phyloP scores from a whole-genome alignment of 2,113 vertebrate species.

The Entelurus aequoreus region DNA sequence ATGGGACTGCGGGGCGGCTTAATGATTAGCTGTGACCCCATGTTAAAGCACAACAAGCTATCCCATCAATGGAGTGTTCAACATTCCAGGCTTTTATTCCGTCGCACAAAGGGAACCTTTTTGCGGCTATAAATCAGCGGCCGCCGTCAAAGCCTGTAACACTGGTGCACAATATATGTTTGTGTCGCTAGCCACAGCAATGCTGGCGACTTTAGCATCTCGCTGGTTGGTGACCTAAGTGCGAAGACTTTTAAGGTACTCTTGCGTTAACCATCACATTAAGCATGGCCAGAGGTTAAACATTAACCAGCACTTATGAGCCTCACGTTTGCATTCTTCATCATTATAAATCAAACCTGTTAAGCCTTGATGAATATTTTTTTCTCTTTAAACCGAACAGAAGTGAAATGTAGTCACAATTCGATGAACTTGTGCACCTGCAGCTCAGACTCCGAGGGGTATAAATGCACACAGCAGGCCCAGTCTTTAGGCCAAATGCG shows the following conservation, averaged over 20 bases:
- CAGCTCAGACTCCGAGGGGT: conserved; percentile 21
- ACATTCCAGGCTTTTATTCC: conserved; percentile 65
- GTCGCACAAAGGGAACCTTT: conserved; percentile 57
- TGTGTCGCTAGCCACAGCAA: conserved; percentile 16
- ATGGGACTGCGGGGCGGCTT: conserved; percentile 24
- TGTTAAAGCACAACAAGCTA: conserved; percentile 47
- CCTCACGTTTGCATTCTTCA: background rate
- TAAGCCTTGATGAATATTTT: background rate
- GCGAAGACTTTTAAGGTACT: conserved; percentile 18
- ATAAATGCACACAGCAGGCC: conserved; percentile 18
- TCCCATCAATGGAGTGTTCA: conserved; percentile 63
- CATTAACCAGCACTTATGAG: conserved; percentile 39
- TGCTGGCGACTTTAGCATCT: conserved; percentile 17
- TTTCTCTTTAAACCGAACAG: background rate
- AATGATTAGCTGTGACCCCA: conserved; percentile 58
- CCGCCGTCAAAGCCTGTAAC: conserved; percentile 48
- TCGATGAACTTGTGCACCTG: conserved; percentile 31
- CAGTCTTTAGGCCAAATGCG: conserved; percentile 15
- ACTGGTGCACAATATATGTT: conserved; percentile 50
- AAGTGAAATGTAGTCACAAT: conserved; percentile 16
- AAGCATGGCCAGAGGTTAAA: conserved; percentile 40
- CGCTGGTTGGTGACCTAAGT: conserved; percentile 32
- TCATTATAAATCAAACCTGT: background rate
- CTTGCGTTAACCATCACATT: conserved; percentile 32
- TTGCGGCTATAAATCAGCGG: conserved; percentile 62